Conservation (phyloP, 1,140 invertebrate genomes). For the Drosophila micromelanica region DNA sequence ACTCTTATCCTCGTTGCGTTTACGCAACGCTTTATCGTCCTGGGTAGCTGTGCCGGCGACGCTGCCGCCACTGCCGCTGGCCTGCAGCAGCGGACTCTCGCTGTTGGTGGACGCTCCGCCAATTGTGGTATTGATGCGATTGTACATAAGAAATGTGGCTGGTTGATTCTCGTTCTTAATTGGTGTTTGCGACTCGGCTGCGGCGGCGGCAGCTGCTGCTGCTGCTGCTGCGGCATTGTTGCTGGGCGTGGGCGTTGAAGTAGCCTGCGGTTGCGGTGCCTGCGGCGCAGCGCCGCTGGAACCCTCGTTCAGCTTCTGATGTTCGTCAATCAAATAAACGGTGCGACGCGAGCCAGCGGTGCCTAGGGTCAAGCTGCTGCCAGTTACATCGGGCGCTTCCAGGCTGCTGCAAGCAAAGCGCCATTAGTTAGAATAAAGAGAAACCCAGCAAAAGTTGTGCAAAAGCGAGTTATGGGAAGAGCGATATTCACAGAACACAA, state of each 20-base stretch:
- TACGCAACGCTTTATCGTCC: constrained; percentile 84
- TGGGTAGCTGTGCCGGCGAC: constrained; percentile 77
- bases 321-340: constrained; percentile 92
- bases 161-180: constrained; percentile 71
- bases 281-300: constrained; percentile 30
- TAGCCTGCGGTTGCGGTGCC: constrained; percentile 40
- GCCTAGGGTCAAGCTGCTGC: constrained; percentile 87
- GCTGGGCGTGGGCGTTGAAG: constrained; percentile 55
- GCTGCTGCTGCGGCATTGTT: constrained; percentile 37
- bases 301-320: constrained; percentile 85
- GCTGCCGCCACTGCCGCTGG: constrained; percentile 67
- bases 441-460: background rate
- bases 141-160: constrained; percentile 90
- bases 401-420: constrained; percentile 57
- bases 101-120: constrained; percentile 84
- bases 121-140: constrained; percentile 92
- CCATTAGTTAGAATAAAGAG: background rate
- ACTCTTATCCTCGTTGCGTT: constrained; percentile 86
- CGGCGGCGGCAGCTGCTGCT: background rate
- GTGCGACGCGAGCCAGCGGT: constrained; percentile 91
- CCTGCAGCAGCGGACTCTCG: constrained; percentile 60
- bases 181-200: constrained; percentile 68
- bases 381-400: constrained; percentile 83
- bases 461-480: background rate
- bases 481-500: background rate